A percentile compares a stretch with the other conserved stretches of the same genome.
phyloP scores from a whole-genome alignment of 2,888 invertebrate species.

The Drosophila emarginata region DNA sequence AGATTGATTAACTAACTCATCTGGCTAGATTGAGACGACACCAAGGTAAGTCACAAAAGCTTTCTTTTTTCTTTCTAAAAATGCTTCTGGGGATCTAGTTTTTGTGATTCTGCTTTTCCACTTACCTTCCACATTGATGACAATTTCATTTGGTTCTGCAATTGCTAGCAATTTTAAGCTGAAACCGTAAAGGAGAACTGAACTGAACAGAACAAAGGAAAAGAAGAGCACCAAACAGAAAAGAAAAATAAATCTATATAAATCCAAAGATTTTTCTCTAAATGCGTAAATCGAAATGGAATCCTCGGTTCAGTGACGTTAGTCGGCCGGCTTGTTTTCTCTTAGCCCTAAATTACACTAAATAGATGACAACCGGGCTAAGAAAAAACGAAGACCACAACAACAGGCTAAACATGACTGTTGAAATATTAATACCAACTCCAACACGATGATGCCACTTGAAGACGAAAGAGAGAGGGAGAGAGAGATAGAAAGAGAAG shows the following conservation, averaged over 20 bases:
- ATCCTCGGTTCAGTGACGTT: slow-evolving; percentile 18
- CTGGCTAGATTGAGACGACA: background rate
- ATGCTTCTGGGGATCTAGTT: background rate
- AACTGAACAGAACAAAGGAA: background rate
- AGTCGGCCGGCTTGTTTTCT: background rate
- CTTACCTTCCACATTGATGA: background rate
- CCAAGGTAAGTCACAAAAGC: slow-evolving; percentile 17
- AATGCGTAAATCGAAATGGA: slow-evolving; percentile 53
- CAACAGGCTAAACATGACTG: slow-evolving; percentile 35
- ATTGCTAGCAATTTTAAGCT: slow-evolving; percentile 6
- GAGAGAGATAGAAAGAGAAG: too few species aligned
- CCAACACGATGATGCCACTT: slow-evolving; percentile 3
- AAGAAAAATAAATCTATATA: slow-evolving; percentile 47
- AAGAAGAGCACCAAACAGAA: slow-evolving; percentile 21
- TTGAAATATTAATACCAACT: slow-evolving; percentile 59
- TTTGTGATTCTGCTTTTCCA: background rate
- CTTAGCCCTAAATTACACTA: slow-evolving; percentile 41
- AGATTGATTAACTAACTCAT: slow-evolving; percentile 18
- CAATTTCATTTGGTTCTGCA: slow-evolving; percentile 6
- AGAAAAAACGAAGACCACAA: background rate
- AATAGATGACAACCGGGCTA: background rate
- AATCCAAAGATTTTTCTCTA: slow-evolving; percentile 58
- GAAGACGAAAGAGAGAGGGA: slow-evolving; percentile 37
- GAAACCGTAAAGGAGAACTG: background rate
- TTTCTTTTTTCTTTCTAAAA: slow-evolving; percentile 1